Percentiles rank a stretch among this genome's conserved stretches.
Evolutionary conservation across 2,888 invertebrate genomes (phyloP).

Genomic region (Ectobius pallidus): DNA sequence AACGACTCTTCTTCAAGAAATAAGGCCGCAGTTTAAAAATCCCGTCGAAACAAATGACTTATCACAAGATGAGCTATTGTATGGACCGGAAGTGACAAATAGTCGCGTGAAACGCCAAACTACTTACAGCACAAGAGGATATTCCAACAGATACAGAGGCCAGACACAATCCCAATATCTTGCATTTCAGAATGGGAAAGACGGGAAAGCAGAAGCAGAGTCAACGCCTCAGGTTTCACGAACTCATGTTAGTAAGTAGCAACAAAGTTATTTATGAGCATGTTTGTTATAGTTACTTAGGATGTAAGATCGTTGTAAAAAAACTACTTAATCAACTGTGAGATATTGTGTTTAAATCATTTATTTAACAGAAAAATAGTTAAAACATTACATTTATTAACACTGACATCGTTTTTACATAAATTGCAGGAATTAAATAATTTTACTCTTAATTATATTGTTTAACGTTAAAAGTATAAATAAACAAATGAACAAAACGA

Average conservation of each 20-base stretch:
- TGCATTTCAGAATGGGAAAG: constrained; percentile 61
- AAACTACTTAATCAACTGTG: too few species aligned
- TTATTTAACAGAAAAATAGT: too few species aligned
- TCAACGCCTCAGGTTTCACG: constrained; percentile 73
- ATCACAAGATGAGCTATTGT: constrained; percentile 47
- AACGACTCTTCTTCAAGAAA: constrained; percentile 54
- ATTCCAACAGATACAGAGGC: constrained; percentile 62
- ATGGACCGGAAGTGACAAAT: constrained; percentile 44
- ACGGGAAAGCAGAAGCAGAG: constrained; percentile 82
- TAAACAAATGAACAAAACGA: too few species aligned
- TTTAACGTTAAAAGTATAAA: too few species aligned
- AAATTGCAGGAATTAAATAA: too few species aligned
- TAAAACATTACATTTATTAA: too few species aligned
- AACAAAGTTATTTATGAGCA: too few species aligned
- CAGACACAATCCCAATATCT: constrained; percentile 87
- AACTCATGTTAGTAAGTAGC: constrained; percentile 73
- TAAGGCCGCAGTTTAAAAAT: constrained; percentile 41
- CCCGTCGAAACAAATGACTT: constrained; percentile 48
- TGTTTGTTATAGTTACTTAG: too few species aligned
- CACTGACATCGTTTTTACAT: too few species aligned
- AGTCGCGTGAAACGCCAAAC: constrained; percentile 48
- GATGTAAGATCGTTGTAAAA: too few species aligned
- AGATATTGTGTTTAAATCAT: too few species aligned
- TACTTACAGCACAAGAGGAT: constrained; percentile 5
- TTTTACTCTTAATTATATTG: too few species aligned